Evolutionary conservation across 1,140 invertebrate species (phyloP), one percentile per base, ranked within the genome.

Genomic region (Thereuonema tuberculata): DNA sequence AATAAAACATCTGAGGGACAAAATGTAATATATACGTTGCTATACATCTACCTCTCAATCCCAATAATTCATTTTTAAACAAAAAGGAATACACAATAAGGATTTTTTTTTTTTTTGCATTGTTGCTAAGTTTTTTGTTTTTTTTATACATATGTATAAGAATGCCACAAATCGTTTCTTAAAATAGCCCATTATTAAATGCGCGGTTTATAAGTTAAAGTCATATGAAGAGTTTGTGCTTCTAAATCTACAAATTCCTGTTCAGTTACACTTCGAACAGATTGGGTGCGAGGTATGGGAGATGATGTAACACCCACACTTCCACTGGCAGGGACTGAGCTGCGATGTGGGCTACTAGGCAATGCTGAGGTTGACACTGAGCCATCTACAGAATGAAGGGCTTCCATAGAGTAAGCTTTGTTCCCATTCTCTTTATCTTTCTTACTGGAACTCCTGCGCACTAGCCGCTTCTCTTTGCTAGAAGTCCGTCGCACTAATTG

Each of bases 131-230:
- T n/a, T n/a, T n/a, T n/a, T n/a, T n/a, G n/a, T n/a, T n/a, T n/a
- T n/a, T n/a, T n/a, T n/a, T n/a, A n/a, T n/a, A n/a, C n/a, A n/a
- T n/a, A n/a, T n/a, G n/a, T n/a, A n/a, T n/a, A n/a, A 61, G 54
- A 58, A 58, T 20, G 20, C 37, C 58, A n/a, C n/a, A n/a, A n/a
- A n/a, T n/a, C n/a, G n/a, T 27, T 62, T 23, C 50, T 50, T 43
- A 61, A 62, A 37, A 47, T 59, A 53, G 56, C 59, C 12, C 59
- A 59, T 2, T 62, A 17, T 63, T 77, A 82, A 68, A 82, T 81
- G 62, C 81, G 73, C 37, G 81, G 81, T 65, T 83, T 82, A 65
- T 83, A 83, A 2, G 80, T 82, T 50, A 82, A 71, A 25, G 80
- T 82, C 50, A 82, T 77, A 68, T 81, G 80, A 65, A 81, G 80